Conservation (phyloP, 2,113 vertebrate species). For the Aegithalos caudatus region DNA sequence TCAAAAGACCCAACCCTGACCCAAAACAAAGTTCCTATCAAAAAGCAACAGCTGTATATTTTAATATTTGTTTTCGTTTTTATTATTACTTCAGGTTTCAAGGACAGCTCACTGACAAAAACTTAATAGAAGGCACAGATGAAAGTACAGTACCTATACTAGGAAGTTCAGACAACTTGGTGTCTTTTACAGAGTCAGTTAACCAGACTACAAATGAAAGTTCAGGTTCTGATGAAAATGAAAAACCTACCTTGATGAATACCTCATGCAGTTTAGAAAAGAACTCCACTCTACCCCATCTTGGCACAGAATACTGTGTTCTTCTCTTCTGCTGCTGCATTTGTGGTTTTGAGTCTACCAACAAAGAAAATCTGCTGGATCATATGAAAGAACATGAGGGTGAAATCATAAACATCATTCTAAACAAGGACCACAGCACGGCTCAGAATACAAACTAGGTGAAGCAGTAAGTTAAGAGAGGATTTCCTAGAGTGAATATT, state of each 20-base stretch:
- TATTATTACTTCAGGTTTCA: slow-evolving; percentile 64
- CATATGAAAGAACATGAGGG: slow-evolving; percentile 99
- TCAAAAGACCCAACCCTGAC: background rate
- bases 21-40: background rate
- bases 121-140: slow-evolving; percentile 46
- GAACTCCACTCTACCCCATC: slow-evolving; percentile 36
- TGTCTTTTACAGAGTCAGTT: slow-evolving; percentile 50
- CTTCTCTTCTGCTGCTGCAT: slow-evolving; percentile 97
- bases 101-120: slow-evolving; percentile 67
- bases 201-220: slow-evolving; percentile 45
- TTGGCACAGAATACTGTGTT: slow-evolving; percentile 87
- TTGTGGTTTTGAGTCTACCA: slow-evolving; percentile 95
- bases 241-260: slow-evolving; percentile 62
- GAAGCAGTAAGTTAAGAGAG: background rate
- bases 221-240: slow-evolving; percentile 53
- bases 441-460: slow-evolving; percentile 64
- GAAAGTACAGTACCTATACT: slow-evolving; percentile 46
- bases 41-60: background rate
- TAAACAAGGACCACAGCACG: slow-evolving; percentile 85
- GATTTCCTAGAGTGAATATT: background rate
- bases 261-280: slow-evolving; percentile 71
- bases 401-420: slow-evolving; percentile 96
- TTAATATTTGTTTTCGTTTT: background rate
- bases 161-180: slow-evolving; percentile 68
- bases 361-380: slow-evolving; percentile 93